These are phyloP conservation scores for Drosophila dunni DNA, from an alignment of 1,140 invertebrate species.

Conservation along the genomic window DNA sequence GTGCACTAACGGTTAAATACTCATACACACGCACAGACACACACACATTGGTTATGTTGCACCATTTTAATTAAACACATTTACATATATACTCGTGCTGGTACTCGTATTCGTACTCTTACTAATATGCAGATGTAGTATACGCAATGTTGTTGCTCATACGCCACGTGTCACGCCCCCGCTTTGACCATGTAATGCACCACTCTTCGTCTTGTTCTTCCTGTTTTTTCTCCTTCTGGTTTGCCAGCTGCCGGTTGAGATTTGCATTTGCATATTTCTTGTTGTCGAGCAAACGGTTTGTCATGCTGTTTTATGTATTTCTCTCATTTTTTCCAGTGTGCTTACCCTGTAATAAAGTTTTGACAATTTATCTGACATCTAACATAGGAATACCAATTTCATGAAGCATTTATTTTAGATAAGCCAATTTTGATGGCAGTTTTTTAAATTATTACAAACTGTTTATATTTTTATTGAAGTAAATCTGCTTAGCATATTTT, in stretches of 20 bases:
- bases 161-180: constrained; percentile 52
- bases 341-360: constrained; percentile 23
- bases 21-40: constrained; percentile 6
- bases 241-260: constrained; percentile 24
- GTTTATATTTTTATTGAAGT: background rate
- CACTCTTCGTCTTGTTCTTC: background rate
- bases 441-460: background rate
- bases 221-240: background rate
- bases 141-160: constrained; percentile 55
- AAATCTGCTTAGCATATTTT: background rate
- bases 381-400: background rate
- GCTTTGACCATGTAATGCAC: constrained; percentile 27
- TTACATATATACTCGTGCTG: constrained; percentile 41
- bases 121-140: constrained; percentile 14
- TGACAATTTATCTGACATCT: background rate
- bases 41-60: constrained; percentile 47
- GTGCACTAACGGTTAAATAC: constrained; percentile 44
- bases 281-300: constrained; percentile 49
- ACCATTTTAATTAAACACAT: constrained; percentile 76
- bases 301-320: constrained; percentile 45
- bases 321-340: constrained; percentile 17
- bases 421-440: background rate
- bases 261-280: constrained; percentile 59
- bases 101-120: background rate
- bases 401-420: background rate